Evolutionary conservation across 2,888 invertebrate genomes (phyloP), one percentile per base, ranked within the genome.

Genomic region (Dioctria linearis): DNA sequence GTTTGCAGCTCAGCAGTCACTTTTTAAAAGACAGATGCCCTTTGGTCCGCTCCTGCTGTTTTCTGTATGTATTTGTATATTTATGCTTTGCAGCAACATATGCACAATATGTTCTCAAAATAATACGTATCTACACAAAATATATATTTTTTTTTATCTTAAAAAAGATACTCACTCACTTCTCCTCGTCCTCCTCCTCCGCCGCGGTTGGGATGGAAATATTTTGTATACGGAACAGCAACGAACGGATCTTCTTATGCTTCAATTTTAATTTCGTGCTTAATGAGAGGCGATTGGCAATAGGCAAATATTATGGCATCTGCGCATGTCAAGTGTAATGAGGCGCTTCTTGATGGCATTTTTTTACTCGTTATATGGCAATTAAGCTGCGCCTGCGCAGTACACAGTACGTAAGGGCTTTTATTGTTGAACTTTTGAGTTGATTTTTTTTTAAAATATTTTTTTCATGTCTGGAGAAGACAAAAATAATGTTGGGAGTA

Each of bases 181-280:
- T 25, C 51, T 13, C 39, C 43, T 59, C 5, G 43, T 11, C 46
- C 13, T 11, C 6, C 37, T 9, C 59, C 59, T 59, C 54, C 63
- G 0, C 37, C 51, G 42, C 51, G 54, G 49, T 39, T 42, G 59
- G 49, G 39, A 54, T 69, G 43, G 51, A 71, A 71, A 71, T 54
- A 71, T 51, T 54, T 0, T 54, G 8, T 46, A 46, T 46, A 46
- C 8, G 46, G 25, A 25, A 25, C 25, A 25, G 25, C 25, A 25
- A 25, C 25, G 25, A 25, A n/a, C 67, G 67, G 67, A 67, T 67
- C 67, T 25, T 25, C 25, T 25, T 46, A 6, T 71, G 71, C 37
- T 40, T 25, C 9, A 75, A 43, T 75, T 75, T 81, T 81, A 81
- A 81, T 81, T 81, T 65, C 78, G 73, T 57, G 78, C 81, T 71